A percentile compares a stretch with the other conserved stretches of the same genome.
These are phyloP conservation scores for Grammomys dolichurus DNA, from an alignment of 2,113 vertebrate species.

Conservation along the genomic window DNA sequence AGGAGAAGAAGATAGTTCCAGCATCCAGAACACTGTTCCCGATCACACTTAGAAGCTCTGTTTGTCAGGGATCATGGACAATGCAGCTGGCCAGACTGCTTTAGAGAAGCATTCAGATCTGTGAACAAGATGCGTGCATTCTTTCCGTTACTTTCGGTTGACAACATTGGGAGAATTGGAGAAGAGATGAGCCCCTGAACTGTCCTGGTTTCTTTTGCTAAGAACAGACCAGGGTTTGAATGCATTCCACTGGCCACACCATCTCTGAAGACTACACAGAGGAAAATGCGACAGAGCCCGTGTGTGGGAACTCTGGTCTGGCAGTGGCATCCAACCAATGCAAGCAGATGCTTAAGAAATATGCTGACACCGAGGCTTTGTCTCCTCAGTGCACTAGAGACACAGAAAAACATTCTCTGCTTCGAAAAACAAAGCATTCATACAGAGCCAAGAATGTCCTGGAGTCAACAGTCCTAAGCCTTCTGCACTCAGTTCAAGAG, in stretches of 20 bases:
- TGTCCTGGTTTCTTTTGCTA: neutral
- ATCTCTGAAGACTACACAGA: neutral
- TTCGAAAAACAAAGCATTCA: conserved; percentile 70
- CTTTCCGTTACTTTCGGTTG: conserved; percentile 28
- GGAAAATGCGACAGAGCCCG: neutral
- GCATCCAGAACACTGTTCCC: neutral
- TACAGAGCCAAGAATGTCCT: conserved; percentile 57
- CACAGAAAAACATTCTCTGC: neutral
- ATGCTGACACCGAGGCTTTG: conserved; percentile 42
- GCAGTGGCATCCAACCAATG: conserved; percentile 1
- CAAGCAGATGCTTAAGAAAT: conserved; percentile 56
- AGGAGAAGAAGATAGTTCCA: neutral
- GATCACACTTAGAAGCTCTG: neutral
- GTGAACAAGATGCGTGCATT: neutral
- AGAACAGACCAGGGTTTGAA: neutral
- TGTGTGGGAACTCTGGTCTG: neutral
- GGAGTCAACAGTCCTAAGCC: conserved; percentile 20
- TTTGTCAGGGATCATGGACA: neutral
- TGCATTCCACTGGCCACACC: neutral
- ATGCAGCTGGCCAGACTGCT: neutral
- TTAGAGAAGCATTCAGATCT: neutral
- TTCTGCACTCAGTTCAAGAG: conserved; percentile 1
- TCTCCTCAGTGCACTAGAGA: conserved; percentile 30
- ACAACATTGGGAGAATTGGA: conserved; percentile 20
- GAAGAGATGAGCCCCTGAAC: neutral